phyloP scores from a whole-genome alignment of 1,140 invertebrate species.

The Holotrichia oblita region DNA sequence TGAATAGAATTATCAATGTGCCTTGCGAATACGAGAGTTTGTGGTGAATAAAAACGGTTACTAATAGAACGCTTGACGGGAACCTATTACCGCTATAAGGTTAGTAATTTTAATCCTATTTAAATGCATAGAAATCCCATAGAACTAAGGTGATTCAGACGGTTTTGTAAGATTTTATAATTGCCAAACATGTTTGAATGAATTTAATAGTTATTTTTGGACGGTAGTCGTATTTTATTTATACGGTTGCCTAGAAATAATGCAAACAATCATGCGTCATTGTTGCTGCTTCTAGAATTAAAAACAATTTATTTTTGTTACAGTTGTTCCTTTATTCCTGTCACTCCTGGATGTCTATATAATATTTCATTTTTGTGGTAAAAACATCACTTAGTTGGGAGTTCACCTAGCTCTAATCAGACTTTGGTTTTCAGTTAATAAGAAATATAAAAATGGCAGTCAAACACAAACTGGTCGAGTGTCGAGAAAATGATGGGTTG shows the following conservation, averaged over 20 bases:
- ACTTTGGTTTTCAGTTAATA: constrained; percentile 8
- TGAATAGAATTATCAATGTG: constrained; percentile 29
- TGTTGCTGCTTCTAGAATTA: constrained; percentile 22
- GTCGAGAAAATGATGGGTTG: constrained; percentile 48
- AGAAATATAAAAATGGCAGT: constrained; percentile 55
- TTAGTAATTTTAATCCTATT: not conserved
- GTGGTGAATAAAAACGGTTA: not conserved
- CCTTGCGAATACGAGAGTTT: not conserved
- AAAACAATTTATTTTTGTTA: constrained; percentile 40
- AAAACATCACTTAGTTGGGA: not conserved
- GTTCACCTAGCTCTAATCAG: not conserved
- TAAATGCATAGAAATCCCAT: not conserved
- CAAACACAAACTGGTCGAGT: constrained; percentile 57
- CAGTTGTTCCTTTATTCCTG: constrained; percentile 34
- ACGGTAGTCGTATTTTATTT: constrained; percentile 16
- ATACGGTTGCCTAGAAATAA: constrained; percentile 26
- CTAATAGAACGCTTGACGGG: not conserved
- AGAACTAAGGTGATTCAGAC: constrained; percentile 18
- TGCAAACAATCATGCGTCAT: constrained; percentile 32
- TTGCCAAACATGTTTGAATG: not conserved
- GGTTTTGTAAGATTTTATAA: not conserved
- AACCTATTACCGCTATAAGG: constrained; percentile 1
- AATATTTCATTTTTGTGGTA: constrained; percentile 35
- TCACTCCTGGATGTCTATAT: constrained; percentile 29
- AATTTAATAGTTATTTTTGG: not conserved